These are phyloP conservation scores for Tuta absoluta DNA, from an alignment of 2,888 invertebrate species.

Conservation along the genomic window DNA sequence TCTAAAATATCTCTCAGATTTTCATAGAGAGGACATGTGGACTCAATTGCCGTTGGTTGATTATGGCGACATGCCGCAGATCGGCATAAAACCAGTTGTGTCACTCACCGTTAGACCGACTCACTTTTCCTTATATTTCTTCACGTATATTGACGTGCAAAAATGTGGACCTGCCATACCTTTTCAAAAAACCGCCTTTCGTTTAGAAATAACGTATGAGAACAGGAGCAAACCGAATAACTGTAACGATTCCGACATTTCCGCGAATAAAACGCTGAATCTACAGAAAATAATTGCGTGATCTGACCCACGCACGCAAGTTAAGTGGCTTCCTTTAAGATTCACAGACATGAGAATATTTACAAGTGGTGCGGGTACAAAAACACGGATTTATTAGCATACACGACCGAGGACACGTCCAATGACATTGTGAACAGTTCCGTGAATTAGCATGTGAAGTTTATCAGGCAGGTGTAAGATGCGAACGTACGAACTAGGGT, in stretches of 20 bases:
- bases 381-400: slow-evolving; percentile 5
- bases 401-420: not conserved
- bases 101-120: slow-evolving; percentile 25
- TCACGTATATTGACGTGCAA: slow-evolving; percentile 16
- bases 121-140: slow-evolving; percentile 19
- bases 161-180: slow-evolving; percentile 19
- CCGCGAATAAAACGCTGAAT: not conserved
- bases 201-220: not conserved
- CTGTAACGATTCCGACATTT: not conserved
- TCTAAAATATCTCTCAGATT: not conserved
- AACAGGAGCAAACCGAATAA: not conserved
- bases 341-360: slow-evolving; percentile 2
- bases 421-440: slow-evolving; percentile 51
- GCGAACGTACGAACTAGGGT: slow-evolving; percentile 42
- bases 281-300: not conserved
- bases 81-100: slow-evolving; percentile 26
- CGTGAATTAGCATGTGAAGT: slow-evolving; percentile 60
- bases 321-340: not conserved
- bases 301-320: not conserved
- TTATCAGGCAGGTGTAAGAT: slow-evolving; percentile 47
- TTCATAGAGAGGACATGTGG: slow-evolving; percentile 4
- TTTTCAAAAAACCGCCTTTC: slow-evolving; percentile 7
- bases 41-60: slow-evolving; percentile 5
- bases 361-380: not conserved
- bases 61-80: slow-evolving; percentile 12